Evolutionary conservation across 2,888 invertebrate species (phyloP).

Genomic region (Loripinus fragilis): DNA sequence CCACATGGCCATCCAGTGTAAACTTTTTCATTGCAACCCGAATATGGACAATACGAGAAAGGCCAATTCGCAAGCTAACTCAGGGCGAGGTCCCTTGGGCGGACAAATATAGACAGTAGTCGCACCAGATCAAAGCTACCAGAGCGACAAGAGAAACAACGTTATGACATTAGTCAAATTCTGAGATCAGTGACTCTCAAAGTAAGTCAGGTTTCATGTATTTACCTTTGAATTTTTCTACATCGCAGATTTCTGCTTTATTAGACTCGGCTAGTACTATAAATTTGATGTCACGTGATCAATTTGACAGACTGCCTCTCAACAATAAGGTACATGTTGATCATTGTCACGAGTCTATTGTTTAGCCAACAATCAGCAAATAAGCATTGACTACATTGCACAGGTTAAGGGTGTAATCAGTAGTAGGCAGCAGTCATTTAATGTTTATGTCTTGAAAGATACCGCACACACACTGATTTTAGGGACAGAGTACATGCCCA

Average conservation of each 20-base stretch:
- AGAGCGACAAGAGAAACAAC: neutral
- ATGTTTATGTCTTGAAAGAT: neutral
- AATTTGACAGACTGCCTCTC: neutral
- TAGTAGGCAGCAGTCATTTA: neutral
- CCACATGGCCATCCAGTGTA: constrained; percentile 5
- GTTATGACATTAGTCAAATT: neutral
- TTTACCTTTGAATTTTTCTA: no score
- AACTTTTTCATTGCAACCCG: neutral
- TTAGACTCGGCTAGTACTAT: constrained; percentile 5
- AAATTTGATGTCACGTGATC: no score
- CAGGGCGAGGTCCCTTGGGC: neutral
- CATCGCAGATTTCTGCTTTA: no score
- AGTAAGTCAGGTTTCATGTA: neutral
- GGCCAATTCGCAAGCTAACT: neutral
- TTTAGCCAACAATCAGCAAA: constrained; percentile 7
- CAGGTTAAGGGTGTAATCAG: neutral
- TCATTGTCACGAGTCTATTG: neutral
- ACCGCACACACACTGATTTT: constrained; percentile 6
- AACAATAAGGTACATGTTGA: neutral
- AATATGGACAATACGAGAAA: neutral
- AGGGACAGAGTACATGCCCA: constrained; percentile 11
- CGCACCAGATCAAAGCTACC: constrained; percentile 7
- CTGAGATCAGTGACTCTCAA: neutral
- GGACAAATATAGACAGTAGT: neutral
- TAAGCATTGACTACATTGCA: neutral